Base-by-base conservation (phyloP, 1,140 invertebrate genomes). In the Atta colombica region DNA sequence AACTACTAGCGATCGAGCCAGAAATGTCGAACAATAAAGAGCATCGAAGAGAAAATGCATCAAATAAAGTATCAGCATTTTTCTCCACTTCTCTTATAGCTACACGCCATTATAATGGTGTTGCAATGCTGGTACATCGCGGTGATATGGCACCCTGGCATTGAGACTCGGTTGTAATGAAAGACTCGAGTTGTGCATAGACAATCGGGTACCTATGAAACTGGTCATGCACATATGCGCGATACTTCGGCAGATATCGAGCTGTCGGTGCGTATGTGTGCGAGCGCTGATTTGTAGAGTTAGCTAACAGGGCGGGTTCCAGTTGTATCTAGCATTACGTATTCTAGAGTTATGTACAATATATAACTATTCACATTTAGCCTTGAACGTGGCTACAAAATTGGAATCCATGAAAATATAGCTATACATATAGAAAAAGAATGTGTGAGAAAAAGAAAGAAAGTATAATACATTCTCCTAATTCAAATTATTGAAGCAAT, bases 151-250 rank as follows among this genome's bases (percentile, higher is more conserved):
- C 88, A 86, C 58, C 81, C 86, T 88, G 86, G 80, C 88, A 90
- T 88, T 86, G 80, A 84, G 80, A 86, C 39, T 84, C 39, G 86
- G 28, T 31, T 28, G 86, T 90, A 90, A 90, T 90, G 77, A 90
- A 90, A 88, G 86, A 78, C 55, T 87, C 75, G 75, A 39, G 49
- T 71, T 63, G 69, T 25, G n/a, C 51, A 16, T 82, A 82, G 58
- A 82, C 63, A 53, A 65, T 31, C 58, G 65, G 31, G 49, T 77
- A 90, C 51, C 86, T 85, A 78, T 49, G 75, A 39, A 89, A 78
- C 75, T 58, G 58, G 81, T 60, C 58, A 51, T 55, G 74, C 49
- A 88, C 75, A 74, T 77, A 77, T 60, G 71, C 71, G 58, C 25
- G 72, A 81, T 89, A 82, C 80, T 51, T 63, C 25, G 71, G 65